Base-by-base conservation (phyloP, 2,113 vertebrate species). In the Poecilia latipinna region DNA sequence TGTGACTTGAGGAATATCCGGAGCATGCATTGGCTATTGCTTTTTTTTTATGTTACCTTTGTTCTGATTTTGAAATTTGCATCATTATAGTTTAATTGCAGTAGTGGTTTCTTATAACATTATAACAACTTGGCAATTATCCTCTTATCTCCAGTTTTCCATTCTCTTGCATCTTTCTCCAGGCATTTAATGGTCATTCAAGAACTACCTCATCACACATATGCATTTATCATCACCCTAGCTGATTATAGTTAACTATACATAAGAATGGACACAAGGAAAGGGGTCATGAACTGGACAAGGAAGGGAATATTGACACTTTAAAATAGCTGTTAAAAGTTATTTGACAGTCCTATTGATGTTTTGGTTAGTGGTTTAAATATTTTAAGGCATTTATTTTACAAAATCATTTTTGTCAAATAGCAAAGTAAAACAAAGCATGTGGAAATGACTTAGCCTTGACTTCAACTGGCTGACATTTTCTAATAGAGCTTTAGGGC, bases 1-100 rank as follows among this genome's bases (percentile, higher is more conserved):
- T 80, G 85, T 83, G 87, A 91, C 83, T 75, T 75, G 78, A 88
- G 86, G 78, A 86, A 80, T 76, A 92, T 91, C 86, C 51, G 44
- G 81, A 79, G 68, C 78, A 67, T 93, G 82, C 84, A 70, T 60
- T 1, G 24, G 79, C 79, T 80, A 42, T 79, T 70, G 42, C 71
- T 83, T 60, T 62, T 80, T 62, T 80, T 66, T 48, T n/a, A 74
- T 68, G 19, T 31, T 12, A 8, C 61, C 11, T 48, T 75, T 77
- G 6, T 2, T 35, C 3, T 37, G 1, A 26, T 44, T 54, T 74
- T 15, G 19, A 79, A 33, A 0, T 24, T 8, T 69, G 57, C 51
- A 54, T 31, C 11, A 1, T 72, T 37, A 57, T 28, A 48, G 3
- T 77, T 61, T 12, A 35, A 60, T 61, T 61, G 28, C 12, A 48